Evolutionary conservation across 2,888 invertebrate genomes (phyloP), one percentile per base, ranked within the genome.

Genomic region (Luperina testacea): DNA sequence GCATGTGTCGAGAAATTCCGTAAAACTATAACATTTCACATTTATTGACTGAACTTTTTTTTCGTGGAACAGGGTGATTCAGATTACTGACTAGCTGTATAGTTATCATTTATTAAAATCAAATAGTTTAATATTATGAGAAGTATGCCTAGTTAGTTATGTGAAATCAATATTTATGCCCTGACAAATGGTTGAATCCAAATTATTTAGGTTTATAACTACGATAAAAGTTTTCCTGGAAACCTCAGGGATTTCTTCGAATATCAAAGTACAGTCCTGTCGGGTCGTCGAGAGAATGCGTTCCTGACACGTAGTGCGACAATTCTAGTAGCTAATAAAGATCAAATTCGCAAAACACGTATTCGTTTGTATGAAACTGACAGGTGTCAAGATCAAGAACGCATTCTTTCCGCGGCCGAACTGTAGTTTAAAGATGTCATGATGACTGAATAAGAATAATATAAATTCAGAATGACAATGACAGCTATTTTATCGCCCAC

Each of bases 41-140:
- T 68, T 82, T 67, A 72, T 70, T 24, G 65, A 67, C 42, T 77
- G n/a, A 61, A 65, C 63, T 48, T 81, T 72, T 72, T 53, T 65
- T 84, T 81, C 83, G 68, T 78, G 38, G 85, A 78, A 84, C 9
- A 27, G 4, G 13, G 71, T 83, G 83, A 83, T 72, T 85, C 78
- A 84, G 59, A 53, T n/a, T 82, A 74, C 71, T 72, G 27, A 9
- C 17, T 76, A 74, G 32, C 27, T 67, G 24, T 67, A n/a, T 5
- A 70, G 45, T 51, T 68, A 81, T 72, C 74, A 38, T 65, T n/a
- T 61, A 61, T 53, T 63, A 53, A 32, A 75, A 74, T 84, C 74
- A 45, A 77, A 72, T 64, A 61, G 59, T 69, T 67, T 17, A 32
- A 24, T n/a, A 77, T 72, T 73, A 48, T 24, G n/a, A 64, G 73